These are phyloP conservation scores for Anarhynchus alexandrinus DNA, from an alignment of 2,113 vertebrate genomes.

Conservation along the genomic window DNA sequence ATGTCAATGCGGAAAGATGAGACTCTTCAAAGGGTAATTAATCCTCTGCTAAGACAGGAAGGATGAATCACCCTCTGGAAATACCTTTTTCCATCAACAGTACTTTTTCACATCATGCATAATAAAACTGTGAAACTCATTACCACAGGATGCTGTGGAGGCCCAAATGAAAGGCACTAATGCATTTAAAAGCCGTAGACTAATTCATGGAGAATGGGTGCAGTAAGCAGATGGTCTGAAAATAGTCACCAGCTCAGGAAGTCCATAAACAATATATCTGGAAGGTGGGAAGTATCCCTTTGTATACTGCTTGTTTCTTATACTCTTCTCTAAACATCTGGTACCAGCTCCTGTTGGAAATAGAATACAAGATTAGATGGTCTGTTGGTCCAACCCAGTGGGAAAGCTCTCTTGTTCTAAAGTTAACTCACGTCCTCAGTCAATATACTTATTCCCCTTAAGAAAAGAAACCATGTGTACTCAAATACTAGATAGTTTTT, in stretches of 20 bases:
- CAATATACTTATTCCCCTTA: neutral
- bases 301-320: neutral
- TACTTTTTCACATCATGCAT: constrained; percentile 55
- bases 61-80: constrained; percentile 64
- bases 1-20: constrained; percentile 32
- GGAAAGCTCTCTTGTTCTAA: neutral
- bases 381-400: neutral
- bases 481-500: neutral
- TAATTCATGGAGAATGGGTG: constrained; percentile 17
- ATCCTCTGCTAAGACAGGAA: constrained; percentile 53
- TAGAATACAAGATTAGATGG: neutral
- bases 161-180: constrained; percentile 17
- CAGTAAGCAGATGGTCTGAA: constrained; percentile 53
- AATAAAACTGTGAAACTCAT: constrained; percentile 64
- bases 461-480: neutral
- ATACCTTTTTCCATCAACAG: constrained; percentile 61
- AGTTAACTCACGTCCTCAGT: neutral
- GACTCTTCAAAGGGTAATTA: constrained; percentile 59
- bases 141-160: constrained; percentile 61
- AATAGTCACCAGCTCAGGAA: constrained; percentile 53
- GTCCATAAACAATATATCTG: constrained; percentile 2
- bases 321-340: constrained; percentile 1
- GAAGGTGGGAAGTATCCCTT: neutral
- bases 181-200: constrained; percentile 53
- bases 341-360: neutral